Conservation (phyloP, 2,797 vertebrate species). For the Mormyrops boulengeri region DNA sequence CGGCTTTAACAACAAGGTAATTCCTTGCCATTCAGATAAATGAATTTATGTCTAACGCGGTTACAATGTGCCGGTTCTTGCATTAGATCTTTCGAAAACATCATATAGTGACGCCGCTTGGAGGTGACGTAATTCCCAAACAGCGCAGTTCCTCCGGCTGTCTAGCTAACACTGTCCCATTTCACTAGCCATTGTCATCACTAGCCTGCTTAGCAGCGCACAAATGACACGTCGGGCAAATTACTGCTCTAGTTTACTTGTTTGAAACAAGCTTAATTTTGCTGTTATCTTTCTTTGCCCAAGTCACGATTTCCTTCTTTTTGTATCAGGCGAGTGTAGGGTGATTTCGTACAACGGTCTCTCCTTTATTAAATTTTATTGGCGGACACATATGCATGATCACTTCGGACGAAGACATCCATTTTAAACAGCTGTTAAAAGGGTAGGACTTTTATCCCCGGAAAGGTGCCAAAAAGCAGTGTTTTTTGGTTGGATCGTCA, state of each 20-base stretch:
- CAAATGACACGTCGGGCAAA: not conserved
- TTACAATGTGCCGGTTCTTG: not conserved
- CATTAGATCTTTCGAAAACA: not conserved
- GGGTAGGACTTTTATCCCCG: not conserved
- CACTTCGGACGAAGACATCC: constrained; percentile 2
- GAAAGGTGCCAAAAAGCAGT: not conserved
- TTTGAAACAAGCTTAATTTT: not conserved
- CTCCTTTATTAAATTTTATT: not conserved
- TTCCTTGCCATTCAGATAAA: not conserved
- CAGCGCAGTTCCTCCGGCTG: not conserved
- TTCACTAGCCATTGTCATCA: not conserved
- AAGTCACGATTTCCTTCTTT: not conserved
- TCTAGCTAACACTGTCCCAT: not conserved
- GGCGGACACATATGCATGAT: not conserved
- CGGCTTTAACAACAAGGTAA: not conserved
- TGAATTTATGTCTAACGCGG: not conserved
- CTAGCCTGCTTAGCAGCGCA: not conserved
- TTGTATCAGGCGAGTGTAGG: not conserved
- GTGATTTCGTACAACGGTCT: not conserved
- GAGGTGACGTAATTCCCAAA: not conserved
- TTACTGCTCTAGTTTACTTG: not conserved
- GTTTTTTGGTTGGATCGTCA: too few species aligned
- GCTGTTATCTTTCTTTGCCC: not conserved
- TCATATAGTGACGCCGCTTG: not conserved
- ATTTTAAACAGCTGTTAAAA: not conserved